Conservation (phyloP, 2,888 invertebrate species). For the Fabriciana adippe region DNA sequence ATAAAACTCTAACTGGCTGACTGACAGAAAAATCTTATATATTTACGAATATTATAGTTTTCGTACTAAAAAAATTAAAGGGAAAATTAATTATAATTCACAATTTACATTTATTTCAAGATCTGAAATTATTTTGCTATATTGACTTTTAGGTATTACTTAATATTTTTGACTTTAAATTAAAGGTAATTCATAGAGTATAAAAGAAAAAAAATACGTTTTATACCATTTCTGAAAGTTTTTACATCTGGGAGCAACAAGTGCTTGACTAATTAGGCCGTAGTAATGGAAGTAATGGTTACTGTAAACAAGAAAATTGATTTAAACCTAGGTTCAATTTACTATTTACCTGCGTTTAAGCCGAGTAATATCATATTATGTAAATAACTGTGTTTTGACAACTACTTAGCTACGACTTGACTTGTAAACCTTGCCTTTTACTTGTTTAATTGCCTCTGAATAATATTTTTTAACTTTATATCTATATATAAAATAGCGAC, state of each 20-base stretch:
- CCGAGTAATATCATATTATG: background rate
- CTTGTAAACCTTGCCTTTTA: background rate
- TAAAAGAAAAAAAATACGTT: too few relatives aligned
- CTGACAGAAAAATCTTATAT: too few relatives aligned
- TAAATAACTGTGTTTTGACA: background rate
- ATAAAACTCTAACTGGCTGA: too few relatives aligned
- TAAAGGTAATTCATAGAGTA: too few relatives aligned
- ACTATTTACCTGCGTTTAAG: slow-evolving; percentile 13
- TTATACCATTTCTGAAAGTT: slow-evolving; percentile 8
- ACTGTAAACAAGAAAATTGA: slow-evolving; percentile 41
- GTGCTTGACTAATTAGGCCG: slow-evolving; percentile 43
- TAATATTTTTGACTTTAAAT: too few relatives aligned
- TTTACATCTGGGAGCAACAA: slow-evolving; percentile 22
- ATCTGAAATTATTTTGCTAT: too few relatives aligned
- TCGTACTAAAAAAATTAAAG: too few relatives aligned
- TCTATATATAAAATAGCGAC: too few relatives aligned
- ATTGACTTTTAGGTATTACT: too few relatives aligned
- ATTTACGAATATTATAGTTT: too few relatives aligned
- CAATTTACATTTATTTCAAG: too few relatives aligned
- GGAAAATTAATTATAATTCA: too few relatives aligned
- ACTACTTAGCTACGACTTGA: background rate
- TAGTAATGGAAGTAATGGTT: slow-evolving; percentile 42
- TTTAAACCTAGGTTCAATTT: slow-evolving; percentile 24
- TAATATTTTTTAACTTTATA: background rate
- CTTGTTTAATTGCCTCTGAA: background rate